phyloP scores from a whole-genome alignment of 2,113 vertebrate species.

The human region DNA sequence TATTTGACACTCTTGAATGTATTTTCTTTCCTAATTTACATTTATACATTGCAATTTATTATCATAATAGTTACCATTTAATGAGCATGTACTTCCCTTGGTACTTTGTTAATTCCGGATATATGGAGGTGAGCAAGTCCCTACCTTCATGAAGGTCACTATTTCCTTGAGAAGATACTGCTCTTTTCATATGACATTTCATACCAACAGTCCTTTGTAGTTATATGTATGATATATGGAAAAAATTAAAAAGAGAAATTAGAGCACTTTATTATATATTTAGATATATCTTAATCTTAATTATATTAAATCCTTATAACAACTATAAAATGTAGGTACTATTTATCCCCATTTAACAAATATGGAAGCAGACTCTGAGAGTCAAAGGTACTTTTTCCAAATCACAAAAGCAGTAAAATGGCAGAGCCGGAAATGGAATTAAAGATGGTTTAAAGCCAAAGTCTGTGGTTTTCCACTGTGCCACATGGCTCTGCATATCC shows the following conservation, averaged over 20 bases:
- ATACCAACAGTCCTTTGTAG: neutral
- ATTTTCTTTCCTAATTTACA: neutral
- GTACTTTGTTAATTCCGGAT: neutral
- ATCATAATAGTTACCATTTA: neutral
- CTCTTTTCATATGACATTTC: neutral
- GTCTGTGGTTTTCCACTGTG: rapidly evolving
- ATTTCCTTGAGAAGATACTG: neutral
- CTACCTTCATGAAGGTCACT: neutral
- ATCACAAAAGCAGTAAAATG: neutral
- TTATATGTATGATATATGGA: neutral
- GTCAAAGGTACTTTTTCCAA: neutral
- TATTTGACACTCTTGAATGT: neutral
- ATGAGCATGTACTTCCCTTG: neutral
- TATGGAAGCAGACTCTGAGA: neutral
- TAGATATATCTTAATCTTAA: neutral
- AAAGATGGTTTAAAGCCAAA: neutral
- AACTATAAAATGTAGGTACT: neutral
- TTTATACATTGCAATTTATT: neutral
- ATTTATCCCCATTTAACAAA: neutral
- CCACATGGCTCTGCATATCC: neutral
- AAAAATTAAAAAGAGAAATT: neutral
- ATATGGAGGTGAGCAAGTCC: neutral
- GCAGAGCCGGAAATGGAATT: neutral
- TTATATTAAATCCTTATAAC: neutral
- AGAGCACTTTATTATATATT: neutral